Evolutionary conservation across 2,888 invertebrate species (phyloP).

Genomic region (Mylabris sibirica): DNA sequence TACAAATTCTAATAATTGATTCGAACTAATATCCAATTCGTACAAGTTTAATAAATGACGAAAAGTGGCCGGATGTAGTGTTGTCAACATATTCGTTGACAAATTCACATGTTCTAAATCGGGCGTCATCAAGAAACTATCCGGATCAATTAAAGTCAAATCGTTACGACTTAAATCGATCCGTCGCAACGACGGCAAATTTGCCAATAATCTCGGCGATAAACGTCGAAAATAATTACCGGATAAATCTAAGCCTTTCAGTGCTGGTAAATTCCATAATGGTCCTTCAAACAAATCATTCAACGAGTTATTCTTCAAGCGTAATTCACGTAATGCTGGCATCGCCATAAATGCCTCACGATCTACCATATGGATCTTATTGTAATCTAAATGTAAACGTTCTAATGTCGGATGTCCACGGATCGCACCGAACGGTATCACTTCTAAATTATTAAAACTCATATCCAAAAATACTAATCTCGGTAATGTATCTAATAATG

Average conservation of each 20-base stretch:
- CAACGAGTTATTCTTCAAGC: slow-evolving; percentile 84
- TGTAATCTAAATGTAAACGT: slow-evolving; percentile 81
- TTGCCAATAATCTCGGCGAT: slow-evolving; percentile 75
- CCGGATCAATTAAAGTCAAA: slow-evolving; percentile 74
- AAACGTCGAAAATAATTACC: slow-evolving; percentile 76
- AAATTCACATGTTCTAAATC: slow-evolving; percentile 81
- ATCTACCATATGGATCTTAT: slow-evolving; percentile 76
- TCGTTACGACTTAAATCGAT: slow-evolving; percentile 81
- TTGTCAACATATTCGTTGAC: slow-evolving; percentile 75
- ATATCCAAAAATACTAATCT: slow-evolving; percentile 79
- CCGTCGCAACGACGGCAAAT: slow-evolving; percentile 77
- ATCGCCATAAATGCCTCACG: slow-evolving; percentile 83
- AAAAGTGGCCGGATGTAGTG: slow-evolving; percentile 79
- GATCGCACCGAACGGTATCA: slow-evolving; percentile 79
- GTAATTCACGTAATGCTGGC: slow-evolving; percentile 82
- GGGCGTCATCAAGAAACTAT: slow-evolving; percentile 75
- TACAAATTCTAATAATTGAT: slow-evolving; percentile 77
- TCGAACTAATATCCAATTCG: slow-evolving; percentile 79
- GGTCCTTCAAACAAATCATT: slow-evolving; percentile 76
- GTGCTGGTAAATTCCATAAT: slow-evolving; percentile 83
- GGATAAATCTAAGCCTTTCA: slow-evolving; percentile 85
- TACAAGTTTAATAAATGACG: slow-evolving; percentile 77
- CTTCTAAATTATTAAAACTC: slow-evolving; percentile 78
- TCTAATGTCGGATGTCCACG: slow-evolving; percentile 83
- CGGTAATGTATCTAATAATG: slow-evolving; percentile 79